Conservation (phyloP, 1,140 invertebrate genomes). For the Phocides pigmalion region DNA sequence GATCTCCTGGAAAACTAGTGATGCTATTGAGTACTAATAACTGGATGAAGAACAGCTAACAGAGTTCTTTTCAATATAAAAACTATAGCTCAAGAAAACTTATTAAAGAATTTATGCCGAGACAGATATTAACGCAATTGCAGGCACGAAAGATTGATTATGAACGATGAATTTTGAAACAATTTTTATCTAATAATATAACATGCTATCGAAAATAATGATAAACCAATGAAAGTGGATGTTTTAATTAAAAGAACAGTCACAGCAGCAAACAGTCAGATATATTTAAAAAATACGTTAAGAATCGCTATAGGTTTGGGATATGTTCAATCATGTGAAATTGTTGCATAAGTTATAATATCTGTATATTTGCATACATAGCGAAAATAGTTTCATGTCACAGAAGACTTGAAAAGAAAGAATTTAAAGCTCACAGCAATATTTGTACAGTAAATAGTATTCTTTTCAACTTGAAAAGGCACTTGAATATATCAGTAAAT, state of each 20-base stretch:
- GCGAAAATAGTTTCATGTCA: constrained; percentile 34
- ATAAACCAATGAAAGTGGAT: constrained; percentile 38
- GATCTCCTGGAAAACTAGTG: not conserved
- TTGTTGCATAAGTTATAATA: constrained; percentile 33
- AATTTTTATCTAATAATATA: constrained; percentile 26
- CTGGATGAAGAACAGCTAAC: not conserved
- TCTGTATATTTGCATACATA: constrained; percentile 43
- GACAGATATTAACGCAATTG: constrained; percentile 20
- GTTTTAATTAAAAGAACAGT: constrained; percentile 37
- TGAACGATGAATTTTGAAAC: constrained; percentile 19
- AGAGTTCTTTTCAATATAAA: not conserved
- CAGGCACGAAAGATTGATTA: constrained; percentile 23
- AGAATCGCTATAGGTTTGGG: not conserved
- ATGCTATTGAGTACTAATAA: constrained; percentile 20
- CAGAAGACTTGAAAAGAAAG: constrained; percentile 41
- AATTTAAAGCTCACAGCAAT: constrained; percentile 51
- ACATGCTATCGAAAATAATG: constrained; percentile 41
- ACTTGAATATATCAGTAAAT: no score
- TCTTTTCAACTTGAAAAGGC: constrained; percentile 41
- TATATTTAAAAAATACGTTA: constrained; percentile 4
- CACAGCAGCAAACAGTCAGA: constrained; percentile 46
- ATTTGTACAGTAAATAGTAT: constrained; percentile 26
- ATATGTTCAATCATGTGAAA: not conserved
- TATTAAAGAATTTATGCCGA: constrained; percentile 12
- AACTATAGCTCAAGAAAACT: not conserved